Base-by-base conservation (phyloP, 2,797 vertebrate genomes). In the Salmo trutta region DNA sequence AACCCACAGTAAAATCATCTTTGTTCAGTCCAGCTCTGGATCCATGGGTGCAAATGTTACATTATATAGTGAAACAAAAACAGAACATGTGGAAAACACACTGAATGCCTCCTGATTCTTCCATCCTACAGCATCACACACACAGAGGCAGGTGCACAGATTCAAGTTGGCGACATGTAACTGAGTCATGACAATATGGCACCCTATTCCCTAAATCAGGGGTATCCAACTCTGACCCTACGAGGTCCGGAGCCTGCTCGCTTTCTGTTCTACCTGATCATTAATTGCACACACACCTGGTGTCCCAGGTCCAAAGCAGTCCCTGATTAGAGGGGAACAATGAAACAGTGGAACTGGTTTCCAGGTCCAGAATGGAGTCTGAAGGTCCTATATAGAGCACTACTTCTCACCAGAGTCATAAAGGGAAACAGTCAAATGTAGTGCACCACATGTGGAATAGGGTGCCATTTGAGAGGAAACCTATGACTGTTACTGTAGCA, bases 1-100 rank as follows among this genome's bases (percentile, higher is more conserved):
- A 73, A 73, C 33, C 33, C 71, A 86, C 81, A 78, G 17, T 14
- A 15, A 56, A 33, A 80, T 69, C 67, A 83, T 68, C 0, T 85
- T 83, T 41, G 54, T 89, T 90, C 84, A 90, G 85, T 86, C 81
- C 85, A 87, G 86, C 81, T 85, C 81, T 77, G 75, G 5, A 65
- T 87, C 81, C 76, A 73, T 87, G 76, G 70, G 77, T 83, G 76
- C 66, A 36, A 36, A 5, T 47, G 54, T n/a, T 36, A 47, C 31
- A 54, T 76, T 78, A 85, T 80, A 88, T 82, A 86, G 79, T 77
- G 15, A 75, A 81, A n/a, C 12, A 8, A 21, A 56, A 77, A 41
- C 56, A 47, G 14, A 47, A 41, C 0, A 70, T 3, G 17, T 41
- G n/a, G 3, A 53, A 67, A 24, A 69, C 81, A 84, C 71, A 79